Evolutionary conservation across 2,113 vertebrate genomes (phyloP), one percentile per base, ranked within the genome.

Genomic region (Pandion haliaetus): DNA sequence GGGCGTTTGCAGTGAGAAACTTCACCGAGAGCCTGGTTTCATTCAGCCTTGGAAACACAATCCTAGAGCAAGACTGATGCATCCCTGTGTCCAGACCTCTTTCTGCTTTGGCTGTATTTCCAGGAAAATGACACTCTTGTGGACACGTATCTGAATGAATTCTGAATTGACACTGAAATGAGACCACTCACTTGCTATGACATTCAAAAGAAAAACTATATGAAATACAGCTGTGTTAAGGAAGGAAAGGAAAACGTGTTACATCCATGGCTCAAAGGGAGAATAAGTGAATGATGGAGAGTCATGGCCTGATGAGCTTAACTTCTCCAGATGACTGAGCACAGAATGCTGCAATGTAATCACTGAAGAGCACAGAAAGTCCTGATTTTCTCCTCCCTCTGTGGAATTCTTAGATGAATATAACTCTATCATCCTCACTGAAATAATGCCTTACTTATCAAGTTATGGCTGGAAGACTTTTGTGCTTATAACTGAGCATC

Each of bases 131-230:
- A 17, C 32, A 6, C 17, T 85, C 17, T 14, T 36, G 12, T 19
- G 31, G 57, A 17, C 70, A 20, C 1, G 0, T 40, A 49, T 24
- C 23, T 2, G 1, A 47, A 47, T 0, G 1, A 38, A 44, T 79
- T 67, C 57, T 29, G 76, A 69, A 59, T 8, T 31, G 36, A 26
- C 63, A 29, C 23, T 36, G 72, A 11, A 74, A 65, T 66, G n/a
- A 84, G 21, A 45, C 24, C 15, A 66, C 55, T 62, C 5, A 1
- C 40, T 70, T 25, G 24, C 45, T 57, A 24, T 28, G 50, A 17
- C 13, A 31, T 42, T 44, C 49, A 26, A 44, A 70, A 73, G 18
- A 17, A 59, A 89, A 44, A 12, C 0, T 1, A 20, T 12, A 9
- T 0, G 20, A 38, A 79, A n/a, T 40, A 63, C 88, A 42, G 32